A percentile compares a stretch with the other conserved stretches of the same genome.
These are phyloP conservation scores for Microtus pennsylvanicus DNA, from an alignment of 2,113 vertebrate species.

Conservation along the genomic window DNA sequence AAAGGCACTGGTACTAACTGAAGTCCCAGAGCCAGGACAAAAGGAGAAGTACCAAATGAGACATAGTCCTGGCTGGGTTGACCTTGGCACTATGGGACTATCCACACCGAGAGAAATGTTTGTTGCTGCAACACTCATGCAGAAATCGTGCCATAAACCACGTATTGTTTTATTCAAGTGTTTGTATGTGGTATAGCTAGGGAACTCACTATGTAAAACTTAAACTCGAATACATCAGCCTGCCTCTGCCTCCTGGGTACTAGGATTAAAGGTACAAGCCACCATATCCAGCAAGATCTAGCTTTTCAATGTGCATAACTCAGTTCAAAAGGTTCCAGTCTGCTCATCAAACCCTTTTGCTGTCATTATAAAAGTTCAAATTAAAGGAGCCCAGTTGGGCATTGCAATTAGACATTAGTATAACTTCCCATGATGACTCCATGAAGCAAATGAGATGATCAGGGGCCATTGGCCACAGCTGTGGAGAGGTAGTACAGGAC, in stretches of 20 bases:
- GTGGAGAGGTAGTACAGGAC: too few species aligned
- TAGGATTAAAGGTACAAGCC: not conserved
- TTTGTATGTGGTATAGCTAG: not conserved
- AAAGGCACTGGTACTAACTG: not conserved
- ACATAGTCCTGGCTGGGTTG: not conserved
- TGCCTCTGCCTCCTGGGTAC: not conserved
- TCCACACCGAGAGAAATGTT: not conserved
- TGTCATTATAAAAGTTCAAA: conserved; percentile 10
- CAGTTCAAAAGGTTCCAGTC: conserved; percentile 15
- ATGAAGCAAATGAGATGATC: not conserved
- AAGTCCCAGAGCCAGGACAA: not conserved
- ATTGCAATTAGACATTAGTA: not conserved
- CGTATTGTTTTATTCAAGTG: conserved; percentile 38
- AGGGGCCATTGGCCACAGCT: too few species aligned
- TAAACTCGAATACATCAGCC: not conserved
- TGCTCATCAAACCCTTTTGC: conserved; percentile 29
- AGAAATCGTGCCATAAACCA: not conserved
- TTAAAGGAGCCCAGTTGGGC: not conserved
- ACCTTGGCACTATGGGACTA: fast-evolving
- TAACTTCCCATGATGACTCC: not conserved
- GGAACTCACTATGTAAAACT: not conserved
- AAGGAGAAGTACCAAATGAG: not conserved
- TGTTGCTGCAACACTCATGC: not conserved
- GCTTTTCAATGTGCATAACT: conserved; percentile 21
- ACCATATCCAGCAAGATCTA: not conserved